Evolutionary conservation across 2,113 vertebrate genomes (phyloP).

Genomic region (Taxidea taxus): DNA sequence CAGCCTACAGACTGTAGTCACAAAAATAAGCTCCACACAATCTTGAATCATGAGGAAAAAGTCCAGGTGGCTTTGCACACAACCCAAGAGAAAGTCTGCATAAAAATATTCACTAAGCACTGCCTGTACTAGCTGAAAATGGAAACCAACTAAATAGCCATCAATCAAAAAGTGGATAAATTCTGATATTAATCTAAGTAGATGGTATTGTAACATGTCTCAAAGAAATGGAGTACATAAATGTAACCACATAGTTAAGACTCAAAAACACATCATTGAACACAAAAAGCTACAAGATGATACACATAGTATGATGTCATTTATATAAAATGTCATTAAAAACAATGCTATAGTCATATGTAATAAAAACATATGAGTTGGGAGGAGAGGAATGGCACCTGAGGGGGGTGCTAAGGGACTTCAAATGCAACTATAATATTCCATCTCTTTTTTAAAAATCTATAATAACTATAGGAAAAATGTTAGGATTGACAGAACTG

Average conservation of each 20-base stretch:
- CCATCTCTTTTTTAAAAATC: neutral
- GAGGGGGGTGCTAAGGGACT: neutral
- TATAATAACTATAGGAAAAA: neutral
- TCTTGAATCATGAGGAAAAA: slow-evolving; percentile 19
- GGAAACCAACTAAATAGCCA: slow-evolving; percentile 29
- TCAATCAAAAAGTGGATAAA: neutral
- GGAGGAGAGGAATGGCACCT: neutral
- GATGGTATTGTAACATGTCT: neutral
- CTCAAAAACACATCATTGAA: neutral
- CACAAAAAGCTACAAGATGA: neutral
- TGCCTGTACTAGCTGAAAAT: neutral
- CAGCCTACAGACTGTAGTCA: neutral
- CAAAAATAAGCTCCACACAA: neutral
- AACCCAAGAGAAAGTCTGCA: neutral
- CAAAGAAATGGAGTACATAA: neutral
- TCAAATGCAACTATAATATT: neutral
- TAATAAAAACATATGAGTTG: neutral
- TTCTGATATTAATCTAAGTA: neutral
- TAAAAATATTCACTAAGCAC: slow-evolving; percentile 29
- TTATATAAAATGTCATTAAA: neutral
- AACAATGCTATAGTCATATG: neutral
- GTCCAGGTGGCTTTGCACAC: neutral
- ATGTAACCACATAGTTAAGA: neutral
- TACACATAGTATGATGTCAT: neutral
- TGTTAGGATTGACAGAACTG: neutral